A percentile compares a stretch with the other conserved stretches of the same genome.
Evolutionary conservation across 2,113 vertebrate species (phyloP).

Genomic region (Athene cunicularia): DNA sequence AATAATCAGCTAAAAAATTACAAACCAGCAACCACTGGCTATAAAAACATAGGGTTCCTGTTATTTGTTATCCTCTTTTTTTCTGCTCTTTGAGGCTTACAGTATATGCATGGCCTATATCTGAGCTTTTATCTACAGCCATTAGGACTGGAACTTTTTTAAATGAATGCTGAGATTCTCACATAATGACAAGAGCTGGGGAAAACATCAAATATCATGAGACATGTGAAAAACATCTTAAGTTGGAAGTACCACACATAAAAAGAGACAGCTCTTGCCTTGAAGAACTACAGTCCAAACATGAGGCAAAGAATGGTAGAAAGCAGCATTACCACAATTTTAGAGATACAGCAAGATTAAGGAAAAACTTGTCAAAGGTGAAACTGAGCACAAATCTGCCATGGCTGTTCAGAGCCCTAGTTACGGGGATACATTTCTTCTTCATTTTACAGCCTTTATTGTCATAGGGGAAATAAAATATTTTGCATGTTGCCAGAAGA

Average conservation of each 20-base stretch:
- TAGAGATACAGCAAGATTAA: slow-evolving; percentile 10
- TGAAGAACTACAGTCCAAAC: slow-evolving; percentile 32
- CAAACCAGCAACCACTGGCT: background rate
- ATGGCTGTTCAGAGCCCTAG: fast-evolving
- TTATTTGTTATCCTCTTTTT: background rate
- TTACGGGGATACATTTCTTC: background rate
- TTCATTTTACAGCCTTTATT: background rate
- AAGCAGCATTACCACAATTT: background rate
- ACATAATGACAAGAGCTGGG: slow-evolving; percentile 28
- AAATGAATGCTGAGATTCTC: slow-evolving; percentile 47
- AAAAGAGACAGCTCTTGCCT: slow-evolving; percentile 39
- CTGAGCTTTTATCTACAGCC: slow-evolving; percentile 46
- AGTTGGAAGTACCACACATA: slow-evolving; percentile 2
- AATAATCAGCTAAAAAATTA: background rate
- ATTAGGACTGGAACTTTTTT: slow-evolving; percentile 35
- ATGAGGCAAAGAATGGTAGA: background rate
- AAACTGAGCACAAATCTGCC: background rate
- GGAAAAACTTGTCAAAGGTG: background rate
- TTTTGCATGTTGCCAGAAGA: background rate
- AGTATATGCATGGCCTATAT: background rate
- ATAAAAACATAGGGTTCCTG: background rate
- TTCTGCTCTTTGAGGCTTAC: slow-evolving; percentile 30
- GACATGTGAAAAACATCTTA: slow-evolving; percentile 44
- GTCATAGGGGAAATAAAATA: background rate
- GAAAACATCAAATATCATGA: slow-evolving; percentile 62